phyloP scores from a whole-genome alignment of 2,113 vertebrate genomes.

The Etia nguti region DNA sequence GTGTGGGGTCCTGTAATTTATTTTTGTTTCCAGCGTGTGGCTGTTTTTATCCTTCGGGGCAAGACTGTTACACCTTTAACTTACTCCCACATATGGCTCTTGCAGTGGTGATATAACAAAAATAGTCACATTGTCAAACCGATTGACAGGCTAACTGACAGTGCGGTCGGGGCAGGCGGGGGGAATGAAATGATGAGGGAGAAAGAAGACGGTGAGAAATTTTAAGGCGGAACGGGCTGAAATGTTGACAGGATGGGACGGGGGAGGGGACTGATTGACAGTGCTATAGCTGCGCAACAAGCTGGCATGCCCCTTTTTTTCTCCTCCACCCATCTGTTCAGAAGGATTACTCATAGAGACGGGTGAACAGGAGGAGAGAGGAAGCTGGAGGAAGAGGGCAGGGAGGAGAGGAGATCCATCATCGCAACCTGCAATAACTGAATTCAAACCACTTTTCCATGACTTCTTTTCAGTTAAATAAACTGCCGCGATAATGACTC shows the following conservation, averaged over 20 bases:
- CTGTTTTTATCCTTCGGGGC: neutral
- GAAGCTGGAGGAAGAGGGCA: neutral
- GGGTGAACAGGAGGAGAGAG: neutral
- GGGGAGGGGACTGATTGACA: constrained; percentile 30
- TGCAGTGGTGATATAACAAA: neutral
- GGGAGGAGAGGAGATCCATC: neutral
- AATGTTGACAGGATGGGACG: constrained; percentile 14
- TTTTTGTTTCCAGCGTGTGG: neutral
- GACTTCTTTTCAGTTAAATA: neutral
- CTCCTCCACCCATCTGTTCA: constrained; percentile 57
- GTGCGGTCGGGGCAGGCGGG: neutral
- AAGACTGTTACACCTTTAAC: neutral
- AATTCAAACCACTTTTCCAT: neutral
- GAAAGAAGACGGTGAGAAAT: neutral
- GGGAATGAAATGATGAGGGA: neutral
- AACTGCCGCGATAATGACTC: constrained; percentile 26
- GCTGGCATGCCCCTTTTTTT: constrained; percentile 33
- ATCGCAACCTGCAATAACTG: neutral
- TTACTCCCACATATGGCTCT: neutral
- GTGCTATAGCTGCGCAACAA: constrained; percentile 35
- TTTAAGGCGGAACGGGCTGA: neutral
- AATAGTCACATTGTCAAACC: neutral
- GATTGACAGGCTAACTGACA: neutral
- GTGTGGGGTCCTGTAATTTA: neutral
- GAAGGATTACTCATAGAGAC: constrained; percentile 48